Evolutionary conservation across 1,140 invertebrate species (phyloP).

Genomic region (Apolygus lucorum): DNA sequence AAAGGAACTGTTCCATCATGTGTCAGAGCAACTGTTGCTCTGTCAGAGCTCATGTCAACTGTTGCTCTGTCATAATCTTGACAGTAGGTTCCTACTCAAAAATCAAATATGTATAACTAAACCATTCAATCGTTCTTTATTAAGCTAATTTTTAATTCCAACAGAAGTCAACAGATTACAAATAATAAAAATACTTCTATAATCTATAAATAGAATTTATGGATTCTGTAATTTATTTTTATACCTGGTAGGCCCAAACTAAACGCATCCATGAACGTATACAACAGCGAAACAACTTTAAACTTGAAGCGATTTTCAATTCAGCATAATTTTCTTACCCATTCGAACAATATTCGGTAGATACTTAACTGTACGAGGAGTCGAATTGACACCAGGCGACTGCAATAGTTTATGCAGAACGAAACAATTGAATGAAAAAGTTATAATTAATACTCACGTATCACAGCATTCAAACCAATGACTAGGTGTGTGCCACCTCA

Average conservation of each 20-base stretch:
- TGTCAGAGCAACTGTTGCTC: too few species aligned
- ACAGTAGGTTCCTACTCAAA: too few species aligned
- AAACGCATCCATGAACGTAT: background rate
- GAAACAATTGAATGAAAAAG: background rate
- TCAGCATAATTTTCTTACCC: too few species aligned
- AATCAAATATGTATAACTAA: too few species aligned
- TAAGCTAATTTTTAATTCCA: conserved; percentile 8
- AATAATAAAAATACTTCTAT: conserved; percentile 20
- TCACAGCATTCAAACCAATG: too few species aligned
- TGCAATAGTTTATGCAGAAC: background rate
- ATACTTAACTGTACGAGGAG: background rate
- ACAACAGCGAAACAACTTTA: background rate
- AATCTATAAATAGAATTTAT: conserved; percentile 21
- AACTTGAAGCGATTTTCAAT: too few species aligned
- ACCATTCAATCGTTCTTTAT: background rate
- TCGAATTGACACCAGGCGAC: background rate
- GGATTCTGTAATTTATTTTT: background rate
- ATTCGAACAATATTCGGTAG: background rate
- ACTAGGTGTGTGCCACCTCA: too few species aligned
- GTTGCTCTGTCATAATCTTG: too few species aligned
- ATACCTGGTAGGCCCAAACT: conserved; percentile 20
- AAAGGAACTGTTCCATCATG: too few species aligned
- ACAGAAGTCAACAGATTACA: conserved; percentile 21
- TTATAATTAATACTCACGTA: background rate
- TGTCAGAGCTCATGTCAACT: too few species aligned